Conservation (phyloP, 2,888 invertebrate species). For the Chymomyza amoena region DNA sequence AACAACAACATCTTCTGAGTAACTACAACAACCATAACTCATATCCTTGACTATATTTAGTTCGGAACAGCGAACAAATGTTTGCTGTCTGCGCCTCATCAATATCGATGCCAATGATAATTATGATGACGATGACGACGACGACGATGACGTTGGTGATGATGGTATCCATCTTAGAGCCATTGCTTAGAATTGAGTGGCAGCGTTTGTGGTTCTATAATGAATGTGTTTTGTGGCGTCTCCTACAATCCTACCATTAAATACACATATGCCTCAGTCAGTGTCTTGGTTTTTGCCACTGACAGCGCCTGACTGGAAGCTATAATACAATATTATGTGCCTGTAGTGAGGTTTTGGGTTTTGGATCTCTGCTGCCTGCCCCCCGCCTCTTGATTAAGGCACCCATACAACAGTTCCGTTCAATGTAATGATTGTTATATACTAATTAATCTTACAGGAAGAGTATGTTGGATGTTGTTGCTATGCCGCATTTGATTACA, state of each 20-base stretch:
- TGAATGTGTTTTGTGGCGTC: slow-evolving; percentile 48
- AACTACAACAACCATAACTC: no score
- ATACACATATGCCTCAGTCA: neutral
- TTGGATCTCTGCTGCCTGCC: neutral
- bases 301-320: no score
- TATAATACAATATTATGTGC: neutral
- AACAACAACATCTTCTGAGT: no score
- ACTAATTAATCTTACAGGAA: slow-evolving; percentile 54
- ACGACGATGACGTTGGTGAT: neutral
- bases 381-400: no score
- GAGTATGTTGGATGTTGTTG: slow-evolving; percentile 14
- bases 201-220: slow-evolving; percentile 49
- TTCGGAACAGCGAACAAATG: neutral
- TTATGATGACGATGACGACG: neutral
- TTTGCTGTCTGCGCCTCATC: neutral
- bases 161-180: neutral
- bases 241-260: neutral
- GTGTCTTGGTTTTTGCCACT: neutral
- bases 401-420: slow-evolving; percentile 7
- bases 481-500: slow-evolving; percentile 48
- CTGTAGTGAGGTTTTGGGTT: neutral
- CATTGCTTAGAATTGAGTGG: neutral
- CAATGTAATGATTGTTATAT: slow-evolving; percentile 34
- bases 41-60: neutral
- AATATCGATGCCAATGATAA: neutral